A percentile compares a stretch with the other conserved stretches of the same genome.
These are phyloP conservation scores for Ceratosolen solmsi DNA, from an alignment of 1,140 invertebrate species.

Conservation along the genomic window DNA sequence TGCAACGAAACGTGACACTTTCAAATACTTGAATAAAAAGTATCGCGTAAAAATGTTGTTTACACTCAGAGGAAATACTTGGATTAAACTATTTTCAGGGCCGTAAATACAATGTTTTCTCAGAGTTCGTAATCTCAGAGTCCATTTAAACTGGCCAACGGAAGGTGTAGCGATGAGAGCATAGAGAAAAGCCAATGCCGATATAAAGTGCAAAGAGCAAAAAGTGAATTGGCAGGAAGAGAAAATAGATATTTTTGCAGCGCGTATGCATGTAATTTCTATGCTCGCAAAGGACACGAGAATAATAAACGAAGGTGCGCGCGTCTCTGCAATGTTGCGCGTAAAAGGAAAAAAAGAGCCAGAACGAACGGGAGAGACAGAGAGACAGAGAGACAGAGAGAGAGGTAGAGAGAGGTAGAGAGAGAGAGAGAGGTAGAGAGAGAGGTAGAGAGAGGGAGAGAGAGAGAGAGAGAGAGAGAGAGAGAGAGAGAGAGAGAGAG, in stretches of 20 bases:
- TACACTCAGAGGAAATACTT: neutral
- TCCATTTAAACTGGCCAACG: neutral
- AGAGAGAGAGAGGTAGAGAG: neutral
- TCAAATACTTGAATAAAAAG: conserved; percentile 15
- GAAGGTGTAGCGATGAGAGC: neutral
- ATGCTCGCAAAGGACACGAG: neutral
- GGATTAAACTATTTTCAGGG: conserved; percentile 11
- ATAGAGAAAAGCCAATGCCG: neutral
- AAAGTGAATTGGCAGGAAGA: neutral
- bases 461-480: neutral
- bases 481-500: neutral
- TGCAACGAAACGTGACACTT: conserved; percentile 7
- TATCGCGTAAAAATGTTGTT: neutral
- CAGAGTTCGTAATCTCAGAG: neutral
- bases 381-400: neutral
- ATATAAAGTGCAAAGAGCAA: neutral
- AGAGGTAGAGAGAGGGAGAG: no score
- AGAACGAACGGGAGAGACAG: no score
- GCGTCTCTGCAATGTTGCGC: neutral
- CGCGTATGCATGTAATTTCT: neutral
- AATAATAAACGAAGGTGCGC: conserved; percentile 15
- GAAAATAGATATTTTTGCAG: neutral
- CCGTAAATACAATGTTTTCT: conserved; percentile 2
- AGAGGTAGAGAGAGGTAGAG: neutral
- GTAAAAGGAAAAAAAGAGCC: no score